Evolutionary conservation across 1,140 invertebrate genomes (phyloP).

Genomic region (Diuraphis noxia): DNA sequence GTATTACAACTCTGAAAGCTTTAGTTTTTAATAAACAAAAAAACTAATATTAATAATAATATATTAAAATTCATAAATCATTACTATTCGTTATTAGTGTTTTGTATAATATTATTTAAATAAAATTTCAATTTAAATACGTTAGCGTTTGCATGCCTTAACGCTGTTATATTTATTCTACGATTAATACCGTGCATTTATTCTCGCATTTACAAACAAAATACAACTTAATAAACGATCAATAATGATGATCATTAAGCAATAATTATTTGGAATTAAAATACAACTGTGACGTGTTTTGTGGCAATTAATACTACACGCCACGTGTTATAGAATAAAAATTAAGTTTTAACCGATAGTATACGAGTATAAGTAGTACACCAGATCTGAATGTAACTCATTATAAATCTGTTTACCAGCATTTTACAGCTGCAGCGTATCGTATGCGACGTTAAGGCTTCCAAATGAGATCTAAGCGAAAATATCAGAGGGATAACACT

Average conservation of each 20-base stretch:
- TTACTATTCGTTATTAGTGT: not conserved
- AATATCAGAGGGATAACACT: too few relatives aligned
- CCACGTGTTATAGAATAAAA: not conserved
- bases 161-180: not conserved
- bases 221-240: not conserved
- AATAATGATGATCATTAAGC: slow-evolving; percentile 1
- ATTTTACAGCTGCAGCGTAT: not conserved
- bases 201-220: not conserved
- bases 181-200: not conserved
- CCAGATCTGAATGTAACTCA: not conserved
- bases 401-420: not conserved
- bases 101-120: not conserved
- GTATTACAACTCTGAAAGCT: not conserved
- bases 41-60: too few relatives aligned
- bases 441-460: not conserved
- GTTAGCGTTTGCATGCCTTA: not conserved
- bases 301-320: not conserved
- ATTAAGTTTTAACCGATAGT: not conserved
- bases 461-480: not conserved
- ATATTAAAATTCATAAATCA: not conserved
- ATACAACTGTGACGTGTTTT: not conserved
- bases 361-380: not conserved
- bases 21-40: not conserved
- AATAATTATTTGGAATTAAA: not conserved
- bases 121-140: not conserved